These are phyloP conservation scores for Nannobrachium achirus DNA, from an alignment of 2,113 vertebrate genomes.

Conservation along the genomic window DNA sequence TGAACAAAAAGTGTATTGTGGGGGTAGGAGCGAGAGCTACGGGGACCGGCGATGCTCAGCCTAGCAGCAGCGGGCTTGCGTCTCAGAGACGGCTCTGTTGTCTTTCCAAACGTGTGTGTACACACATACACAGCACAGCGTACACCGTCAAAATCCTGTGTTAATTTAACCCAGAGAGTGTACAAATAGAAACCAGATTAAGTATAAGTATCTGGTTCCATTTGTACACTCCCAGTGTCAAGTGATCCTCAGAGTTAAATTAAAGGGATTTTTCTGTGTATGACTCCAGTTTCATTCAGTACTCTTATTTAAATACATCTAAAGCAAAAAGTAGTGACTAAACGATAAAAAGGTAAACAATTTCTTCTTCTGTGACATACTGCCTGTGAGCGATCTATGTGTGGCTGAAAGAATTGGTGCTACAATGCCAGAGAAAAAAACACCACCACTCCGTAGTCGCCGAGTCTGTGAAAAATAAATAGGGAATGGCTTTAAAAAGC, in stretches of 20 bases:
- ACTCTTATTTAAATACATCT: constrained; percentile 35
- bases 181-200: not conserved
- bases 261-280: too few relatives aligned
- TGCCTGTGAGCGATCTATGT: constrained; percentile 2
- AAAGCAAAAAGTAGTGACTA: constrained; percentile 29
- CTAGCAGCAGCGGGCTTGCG: constrained; percentile 54
- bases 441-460: constrained; percentile 62
- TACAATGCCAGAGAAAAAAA: constrained; percentile 37
- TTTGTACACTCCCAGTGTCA: too few relatives aligned
- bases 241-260: too few relatives aligned
- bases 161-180: constrained; percentile 32
- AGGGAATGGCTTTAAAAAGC: constrained; percentile 51
- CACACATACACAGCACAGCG: not conserved
- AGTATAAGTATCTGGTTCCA: too few relatives aligned
- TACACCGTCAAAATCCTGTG: constrained; percentile 25
- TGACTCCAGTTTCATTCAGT: constrained; percentile 59
- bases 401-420: constrained; percentile 41
- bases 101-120: too few relatives aligned
- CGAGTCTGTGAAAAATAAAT: constrained; percentile 19
- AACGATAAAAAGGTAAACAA: not conserved
- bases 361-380: not conserved
- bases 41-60: constrained; percentile 48
- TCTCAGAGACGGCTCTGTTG: constrained; percentile 34
- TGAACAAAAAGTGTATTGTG: constrained; percentile 1
- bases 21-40: constrained; percentile 22